These are phyloP conservation scores for Tryphoninae sp. DNA, from an alignment of 2,888 invertebrate genomes.

Conservation along the genomic window DNA sequence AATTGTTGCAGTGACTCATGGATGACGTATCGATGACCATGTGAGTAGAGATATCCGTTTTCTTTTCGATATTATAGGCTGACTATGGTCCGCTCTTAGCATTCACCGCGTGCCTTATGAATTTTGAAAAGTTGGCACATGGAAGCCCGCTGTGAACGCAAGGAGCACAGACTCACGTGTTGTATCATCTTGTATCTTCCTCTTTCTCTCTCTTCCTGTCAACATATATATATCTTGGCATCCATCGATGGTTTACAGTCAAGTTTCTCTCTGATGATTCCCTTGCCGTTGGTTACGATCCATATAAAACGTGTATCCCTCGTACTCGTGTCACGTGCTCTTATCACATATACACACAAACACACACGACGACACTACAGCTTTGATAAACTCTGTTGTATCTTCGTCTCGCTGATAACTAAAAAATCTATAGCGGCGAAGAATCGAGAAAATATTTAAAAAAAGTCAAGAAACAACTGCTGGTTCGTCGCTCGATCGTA, in stretches of 20 bases:
- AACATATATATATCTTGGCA: neutral
- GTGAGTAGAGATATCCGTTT: neutral
- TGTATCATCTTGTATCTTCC: slow-evolving; percentile 47
- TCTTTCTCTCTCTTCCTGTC: slow-evolving; percentile 40
- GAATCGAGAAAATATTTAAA: neutral
- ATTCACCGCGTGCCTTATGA: slow-evolving; percentile 99
- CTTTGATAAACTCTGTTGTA: neutral
- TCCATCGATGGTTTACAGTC: neutral
- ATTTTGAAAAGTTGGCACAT: slow-evolving; percentile 88
- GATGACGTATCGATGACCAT: slow-evolving; percentile 4
- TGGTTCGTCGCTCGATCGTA: neutral
- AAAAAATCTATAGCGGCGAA: neutral
- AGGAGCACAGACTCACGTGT: slow-evolving; percentile 85
- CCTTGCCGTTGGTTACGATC: neutral
- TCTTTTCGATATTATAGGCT: slow-evolving; percentile 68
- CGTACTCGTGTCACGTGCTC: neutral
- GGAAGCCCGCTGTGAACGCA: slow-evolving; percentile 97
- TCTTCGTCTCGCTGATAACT: neutral
- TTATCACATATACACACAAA: neutral
- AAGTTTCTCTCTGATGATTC: neutral
- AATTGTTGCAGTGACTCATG: neutral
- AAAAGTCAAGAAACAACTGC: neutral
- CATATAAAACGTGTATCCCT: neutral
- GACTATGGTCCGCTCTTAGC: slow-evolving; percentile 95
- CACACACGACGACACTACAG: neutral